phyloP scores from a whole-genome alignment of 2,888 invertebrate species.

The Polyploca ridens region DNA sequence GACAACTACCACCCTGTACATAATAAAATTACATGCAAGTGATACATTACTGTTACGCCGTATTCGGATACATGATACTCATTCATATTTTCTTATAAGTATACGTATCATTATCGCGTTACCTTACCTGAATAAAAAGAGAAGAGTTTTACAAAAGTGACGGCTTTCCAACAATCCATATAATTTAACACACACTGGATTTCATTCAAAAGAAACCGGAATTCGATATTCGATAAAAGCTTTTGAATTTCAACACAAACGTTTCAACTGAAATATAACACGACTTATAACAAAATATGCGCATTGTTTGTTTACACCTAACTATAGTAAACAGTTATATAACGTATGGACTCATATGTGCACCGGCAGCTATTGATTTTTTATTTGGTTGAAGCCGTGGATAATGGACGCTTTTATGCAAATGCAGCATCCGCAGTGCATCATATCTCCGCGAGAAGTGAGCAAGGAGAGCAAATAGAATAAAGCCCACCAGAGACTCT shows the following conservation, averaged over 20 bases:
- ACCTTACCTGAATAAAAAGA: too few species aligned
- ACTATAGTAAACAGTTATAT: background rate
- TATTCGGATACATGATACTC: too few species aligned
- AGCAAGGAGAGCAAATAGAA: slow-evolving; percentile 46
- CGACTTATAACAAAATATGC: background rate
- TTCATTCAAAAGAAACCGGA: too few species aligned
- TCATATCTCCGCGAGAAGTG: slow-evolving; percentile 55
- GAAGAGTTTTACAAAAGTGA: too few species aligned
- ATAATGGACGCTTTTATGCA: slow-evolving; percentile 82
- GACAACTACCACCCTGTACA: background rate
- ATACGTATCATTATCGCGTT: too few species aligned
- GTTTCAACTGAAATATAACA: background rate
- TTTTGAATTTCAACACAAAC: background rate
- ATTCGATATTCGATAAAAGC: too few species aligned
- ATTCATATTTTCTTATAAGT: background rate
- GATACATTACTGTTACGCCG: background rate
- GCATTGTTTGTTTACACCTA: background rate
- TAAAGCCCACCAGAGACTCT: slow-evolving; percentile 24
- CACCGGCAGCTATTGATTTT: slow-evolving; percentile 71
- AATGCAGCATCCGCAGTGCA: slow-evolving; percentile 79
- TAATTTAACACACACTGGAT: too few species aligned
- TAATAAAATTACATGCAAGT: slow-evolving; percentile 13
- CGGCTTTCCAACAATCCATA: too few species aligned
- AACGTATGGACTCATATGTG: slow-evolving; percentile 23
- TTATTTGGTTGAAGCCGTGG: slow-evolving; percentile 73